Conservation (phyloP, 1,140 invertebrate species). For the Riptortus pedestris region DNA sequence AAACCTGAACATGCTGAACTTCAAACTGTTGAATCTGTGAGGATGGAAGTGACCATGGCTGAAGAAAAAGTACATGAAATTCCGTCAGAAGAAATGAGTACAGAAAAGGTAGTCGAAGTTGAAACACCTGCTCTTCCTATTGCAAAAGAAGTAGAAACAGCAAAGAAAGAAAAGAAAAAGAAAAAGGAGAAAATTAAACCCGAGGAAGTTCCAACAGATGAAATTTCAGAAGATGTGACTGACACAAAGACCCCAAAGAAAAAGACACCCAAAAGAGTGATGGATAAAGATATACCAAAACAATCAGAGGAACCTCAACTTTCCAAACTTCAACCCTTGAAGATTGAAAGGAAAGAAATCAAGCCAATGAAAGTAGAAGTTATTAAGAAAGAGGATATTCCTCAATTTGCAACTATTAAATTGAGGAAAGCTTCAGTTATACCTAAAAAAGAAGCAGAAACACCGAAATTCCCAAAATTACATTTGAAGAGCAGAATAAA, state of each 20-base stretch:
- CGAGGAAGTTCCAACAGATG: slow-evolving; percentile 35
- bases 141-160: slow-evolving; percentile 32
- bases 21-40: too few species aligned
- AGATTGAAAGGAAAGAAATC: slow-evolving; percentile 31
- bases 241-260: too few species aligned
- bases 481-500: slow-evolving; percentile 52
- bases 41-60: too few species aligned
- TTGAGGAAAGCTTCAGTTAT: slow-evolving; percentile 46
- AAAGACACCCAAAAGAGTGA: too few species aligned
- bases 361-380: slow-evolving; percentile 32
- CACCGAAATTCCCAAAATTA: slow-evolving; percentile 45
- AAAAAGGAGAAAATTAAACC: slow-evolving; percentile 30
- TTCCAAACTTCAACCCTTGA: slow-evolving; percentile 27
- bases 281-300: too few species aligned
- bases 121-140: too few species aligned
- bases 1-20: too few species aligned
- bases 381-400: slow-evolving; percentile 36
- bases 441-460: slow-evolving; percentile 42
- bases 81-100: slow-evolving; percentile 35
- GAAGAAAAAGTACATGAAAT: slow-evolving; percentile 35
- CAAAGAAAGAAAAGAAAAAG: slow-evolving; percentile 31
- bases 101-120: slow-evolving; percentile 32
- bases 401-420: slow-evolving; percentile 50
- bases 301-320: background rate
- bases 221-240: slow-evolving; percentile 31